These are phyloP conservation scores for Silurus glanis DNA, from an alignment of 2,113 vertebrate genomes.

Conservation along the genomic window DNA sequence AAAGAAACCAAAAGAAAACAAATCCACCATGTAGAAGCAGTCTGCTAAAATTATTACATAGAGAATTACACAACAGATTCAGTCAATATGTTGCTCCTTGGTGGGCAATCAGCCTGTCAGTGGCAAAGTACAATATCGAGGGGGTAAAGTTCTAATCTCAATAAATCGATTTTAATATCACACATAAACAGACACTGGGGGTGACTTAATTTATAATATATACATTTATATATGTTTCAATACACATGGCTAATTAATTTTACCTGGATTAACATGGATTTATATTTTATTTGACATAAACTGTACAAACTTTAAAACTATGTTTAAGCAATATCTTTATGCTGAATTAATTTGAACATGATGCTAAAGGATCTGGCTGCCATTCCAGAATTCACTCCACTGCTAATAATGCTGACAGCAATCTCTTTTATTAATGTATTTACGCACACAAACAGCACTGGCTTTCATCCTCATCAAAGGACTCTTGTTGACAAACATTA, in stretches of 20 bases:
- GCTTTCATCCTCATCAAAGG: slow-evolving; percentile 59
- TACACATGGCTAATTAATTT: slow-evolving; percentile 11
- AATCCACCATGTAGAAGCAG: slow-evolving; percentile 6
- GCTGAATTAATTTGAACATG: slow-evolving; percentile 35
- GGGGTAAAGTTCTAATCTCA: background rate
- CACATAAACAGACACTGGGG: slow-evolving; percentile 27
- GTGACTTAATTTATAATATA: background rate
- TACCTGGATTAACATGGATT: slow-evolving; percentile 16
- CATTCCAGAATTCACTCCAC: slow-evolving; percentile 17
- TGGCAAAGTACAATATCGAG: background rate
- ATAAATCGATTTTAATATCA: background rate
- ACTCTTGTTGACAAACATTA: slow-evolving; percentile 53
- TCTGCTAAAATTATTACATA: background rate
- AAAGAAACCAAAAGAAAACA: slow-evolving; percentile 23
- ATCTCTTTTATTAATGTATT: slow-evolving; percentile 50
- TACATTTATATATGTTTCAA: background rate
- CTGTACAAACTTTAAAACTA: background rate
- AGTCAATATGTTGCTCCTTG: slow-evolving; percentile 40
- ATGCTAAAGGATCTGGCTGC: slow-evolving; percentile 29
- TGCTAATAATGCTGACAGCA: slow-evolving; percentile 44
- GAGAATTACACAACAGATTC: slow-evolving; percentile 15
- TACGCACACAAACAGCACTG: slow-evolving; percentile 41
- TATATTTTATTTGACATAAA: slow-evolving; percentile 19
- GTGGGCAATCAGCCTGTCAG: slow-evolving; percentile 22
- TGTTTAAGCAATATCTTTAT: background rate